A percentile compares a stretch with the other conserved stretches of the same genome.
Evolutionary conservation across 92 coral and sea anemone species (phyloP).

Genomic region (Heliopora coerulea): DNA sequence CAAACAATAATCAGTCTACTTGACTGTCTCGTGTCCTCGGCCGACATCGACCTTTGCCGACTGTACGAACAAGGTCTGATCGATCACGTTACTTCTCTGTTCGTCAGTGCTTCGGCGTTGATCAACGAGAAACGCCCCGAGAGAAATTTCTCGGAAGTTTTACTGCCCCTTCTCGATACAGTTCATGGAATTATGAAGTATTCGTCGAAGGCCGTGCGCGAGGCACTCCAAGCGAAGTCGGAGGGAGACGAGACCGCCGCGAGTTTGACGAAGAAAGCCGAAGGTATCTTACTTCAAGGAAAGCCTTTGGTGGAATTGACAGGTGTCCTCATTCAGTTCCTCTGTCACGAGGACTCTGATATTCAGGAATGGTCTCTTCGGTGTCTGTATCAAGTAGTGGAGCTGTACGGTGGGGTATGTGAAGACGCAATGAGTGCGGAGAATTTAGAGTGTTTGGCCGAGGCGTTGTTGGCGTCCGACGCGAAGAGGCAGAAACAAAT

Average conservation of each 20-base stretch:
- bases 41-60: conserved; percentile 63
- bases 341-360: conserved; percentile 73
- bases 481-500: conserved; percentile 74
- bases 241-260: conserved; percentile 54
- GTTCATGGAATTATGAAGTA: conserved; percentile 69
- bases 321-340: conserved; percentile 73
- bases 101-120: conserved; percentile 64
- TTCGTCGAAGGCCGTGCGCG: conserved; percentile 94
- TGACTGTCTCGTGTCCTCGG: conserved; percentile 67
- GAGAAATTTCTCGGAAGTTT: conserved; percentile 40
- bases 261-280: conserved; percentile 69
- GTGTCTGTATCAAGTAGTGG: conserved; percentile 82
- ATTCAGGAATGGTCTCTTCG: conserved; percentile 79
- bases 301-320: conserved; percentile 35
- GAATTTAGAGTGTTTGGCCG: conserved; percentile 72
- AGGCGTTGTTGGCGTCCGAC: conserved; percentile 67
- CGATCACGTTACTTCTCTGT: conserved; percentile 78
- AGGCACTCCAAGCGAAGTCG: conserved; percentile 82
- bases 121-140: conserved; percentile 56
- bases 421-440: conserved; percentile 79
- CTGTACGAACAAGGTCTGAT: conserved; percentile 90
- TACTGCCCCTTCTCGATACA: conserved; percentile 78
- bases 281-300: conserved; percentile 75
- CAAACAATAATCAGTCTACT: conserved; percentile 75
- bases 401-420: conserved; percentile 83